Conservation (phyloP, 2,888 invertebrate genomes). For the Erannis defoliaria region DNA sequence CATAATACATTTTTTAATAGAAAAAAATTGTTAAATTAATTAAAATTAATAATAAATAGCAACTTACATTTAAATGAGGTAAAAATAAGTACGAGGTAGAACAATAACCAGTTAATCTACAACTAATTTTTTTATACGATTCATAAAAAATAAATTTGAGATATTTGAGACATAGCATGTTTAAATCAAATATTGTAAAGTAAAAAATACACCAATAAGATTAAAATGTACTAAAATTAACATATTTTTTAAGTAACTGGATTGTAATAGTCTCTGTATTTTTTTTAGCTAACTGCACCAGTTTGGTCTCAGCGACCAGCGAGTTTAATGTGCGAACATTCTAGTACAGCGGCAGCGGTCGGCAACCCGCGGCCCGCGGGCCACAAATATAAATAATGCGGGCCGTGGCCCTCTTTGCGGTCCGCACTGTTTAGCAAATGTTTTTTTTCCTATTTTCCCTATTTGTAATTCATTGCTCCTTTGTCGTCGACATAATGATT, state of each 20-base stretch:
- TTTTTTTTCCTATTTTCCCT: too few relatives aligned
- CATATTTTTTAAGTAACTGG: neutral
- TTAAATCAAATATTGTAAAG: neutral
- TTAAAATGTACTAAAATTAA: neutral
- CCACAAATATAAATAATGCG: too few relatives aligned
- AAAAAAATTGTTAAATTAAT: neutral
- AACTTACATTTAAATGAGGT: neutral
- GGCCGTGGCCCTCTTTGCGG: too few relatives aligned
- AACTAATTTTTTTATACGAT: too few relatives aligned
- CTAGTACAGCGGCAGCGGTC: too few relatives aligned
- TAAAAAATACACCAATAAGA: neutral
- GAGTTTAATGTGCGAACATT: neutral
- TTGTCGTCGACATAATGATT: too few relatives aligned
- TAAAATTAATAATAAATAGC: neutral
- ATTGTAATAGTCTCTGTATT: neutral
- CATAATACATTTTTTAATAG: neutral
- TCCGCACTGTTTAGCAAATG: too few relatives aligned
- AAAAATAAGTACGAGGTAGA: constrained; percentile 6
- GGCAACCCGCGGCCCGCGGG: too few relatives aligned
- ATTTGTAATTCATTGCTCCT: too few relatives aligned
- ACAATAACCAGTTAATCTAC: neutral
- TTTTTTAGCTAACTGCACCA: neutral
- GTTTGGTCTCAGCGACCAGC: neutral
- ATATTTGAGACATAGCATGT: too few relatives aligned
- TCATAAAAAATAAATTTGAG: too few relatives aligned